Conservation (phyloP, 2,113 vertebrate genomes). For the Otocyon megalotis region DNA sequence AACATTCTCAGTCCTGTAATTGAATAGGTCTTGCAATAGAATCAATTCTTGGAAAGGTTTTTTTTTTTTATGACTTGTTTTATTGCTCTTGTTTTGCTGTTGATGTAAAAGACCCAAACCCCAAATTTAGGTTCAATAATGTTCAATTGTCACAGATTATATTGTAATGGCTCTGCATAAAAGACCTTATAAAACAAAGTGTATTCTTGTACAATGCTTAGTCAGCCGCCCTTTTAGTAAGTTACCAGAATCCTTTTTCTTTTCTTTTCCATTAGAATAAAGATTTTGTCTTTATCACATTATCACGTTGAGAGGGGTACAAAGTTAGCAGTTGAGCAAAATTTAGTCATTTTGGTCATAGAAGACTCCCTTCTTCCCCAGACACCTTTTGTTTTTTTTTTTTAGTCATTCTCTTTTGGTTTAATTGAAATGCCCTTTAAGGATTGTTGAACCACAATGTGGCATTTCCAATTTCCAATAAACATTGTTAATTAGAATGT, state of each 20-base stretch:
- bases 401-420: not conserved
- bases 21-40: conserved; percentile 68
- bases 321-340: conserved; percentile 23
- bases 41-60: conserved; percentile 57
- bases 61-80: conserved; percentile 63
- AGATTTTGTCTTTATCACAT: conserved; percentile 53
- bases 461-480: conserved; percentile 59
- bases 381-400: not conserved
- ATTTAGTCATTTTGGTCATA: not conserved
- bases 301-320: conserved; percentile 21
- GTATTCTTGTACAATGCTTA: conserved; percentile 62
- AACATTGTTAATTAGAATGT: conserved; percentile 50
- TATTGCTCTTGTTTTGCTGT: conserved; percentile 72
- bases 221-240: conserved; percentile 56
- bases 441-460: not conserved
- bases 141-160: conserved; percentile 58
- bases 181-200: conserved; percentile 62
- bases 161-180: conserved; percentile 57
- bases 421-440: conserved; percentile 51
- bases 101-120: conserved; percentile 68
- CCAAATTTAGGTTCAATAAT: conserved; percentile 69
- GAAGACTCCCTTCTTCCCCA: not conserved
- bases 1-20: conserved; percentile 61
- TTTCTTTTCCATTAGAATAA: conserved; percentile 48
- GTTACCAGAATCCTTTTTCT: conserved; percentile 40